Conservation (phyloP, 2,888 invertebrate species). For the Clistopyga incitator region DNA sequence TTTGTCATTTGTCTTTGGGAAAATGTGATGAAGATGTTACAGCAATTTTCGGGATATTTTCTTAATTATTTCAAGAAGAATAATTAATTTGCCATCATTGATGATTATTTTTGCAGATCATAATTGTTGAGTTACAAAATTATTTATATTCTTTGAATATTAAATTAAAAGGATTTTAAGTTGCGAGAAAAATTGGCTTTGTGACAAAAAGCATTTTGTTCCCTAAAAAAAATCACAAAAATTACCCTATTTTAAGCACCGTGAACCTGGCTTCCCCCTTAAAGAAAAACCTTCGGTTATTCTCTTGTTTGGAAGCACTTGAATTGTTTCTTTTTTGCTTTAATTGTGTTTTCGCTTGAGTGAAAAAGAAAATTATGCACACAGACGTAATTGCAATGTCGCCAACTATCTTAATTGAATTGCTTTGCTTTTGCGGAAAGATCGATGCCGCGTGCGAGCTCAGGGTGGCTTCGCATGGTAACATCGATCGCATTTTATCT, state of each 20-base stretch:
- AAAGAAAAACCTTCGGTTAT: background rate
- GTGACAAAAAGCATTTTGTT: too few species aligned
- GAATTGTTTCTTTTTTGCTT: background rate
- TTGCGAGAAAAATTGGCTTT: too few species aligned
- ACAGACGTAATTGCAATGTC: background rate
- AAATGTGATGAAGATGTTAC: too few species aligned
- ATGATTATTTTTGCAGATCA: too few species aligned
- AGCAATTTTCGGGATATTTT: too few species aligned
- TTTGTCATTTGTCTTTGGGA: too few species aligned
- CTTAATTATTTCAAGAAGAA: too few species aligned
- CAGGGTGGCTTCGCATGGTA: slow-evolving; percentile 50
- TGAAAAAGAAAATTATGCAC: background rate
- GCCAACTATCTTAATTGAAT: slow-evolving; percentile 11
- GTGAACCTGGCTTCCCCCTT: background rate
- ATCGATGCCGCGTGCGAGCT: slow-evolving; percentile 52
- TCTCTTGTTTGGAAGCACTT: background rate
- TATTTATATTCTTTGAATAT: too few species aligned
- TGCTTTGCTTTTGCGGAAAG: slow-evolving; percentile 8
- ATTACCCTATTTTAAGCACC: background rate
- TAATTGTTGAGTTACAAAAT: too few species aligned
- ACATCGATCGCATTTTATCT: slow-evolving; percentile 20
- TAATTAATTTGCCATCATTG: too few species aligned
- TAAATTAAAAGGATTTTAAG: too few species aligned
- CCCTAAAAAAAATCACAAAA: too few species aligned
- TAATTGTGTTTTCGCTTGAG: background rate